Percentiles rank a stretch among this genome's conserved stretches.
phyloP scores from a whole-genome alignment of 1,140 invertebrate species.

The Hyles vespertilio region DNA sequence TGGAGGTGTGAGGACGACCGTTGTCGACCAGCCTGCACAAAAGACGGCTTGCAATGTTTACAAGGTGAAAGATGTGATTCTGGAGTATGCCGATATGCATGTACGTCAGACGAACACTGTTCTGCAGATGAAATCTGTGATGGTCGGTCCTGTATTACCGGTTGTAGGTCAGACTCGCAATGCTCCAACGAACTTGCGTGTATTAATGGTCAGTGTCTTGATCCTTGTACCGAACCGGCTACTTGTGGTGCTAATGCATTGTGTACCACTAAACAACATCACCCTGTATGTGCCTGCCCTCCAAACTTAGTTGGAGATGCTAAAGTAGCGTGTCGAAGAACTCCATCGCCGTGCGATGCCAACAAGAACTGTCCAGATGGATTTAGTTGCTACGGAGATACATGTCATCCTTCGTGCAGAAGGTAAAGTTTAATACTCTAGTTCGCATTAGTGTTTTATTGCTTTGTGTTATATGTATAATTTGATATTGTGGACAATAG shows the following conservation, averaged over 20 bases:
- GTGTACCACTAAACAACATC: conserved; percentile 83
- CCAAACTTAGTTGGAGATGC: conserved; percentile 85
- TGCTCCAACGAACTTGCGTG: conserved; percentile 84
- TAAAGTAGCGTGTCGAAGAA: conserved; percentile 82
- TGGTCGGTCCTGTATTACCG: conserved; percentile 83
- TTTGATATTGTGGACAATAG: not conserved
- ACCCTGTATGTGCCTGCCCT: conserved; percentile 85
- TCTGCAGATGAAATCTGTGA: conserved; percentile 90
- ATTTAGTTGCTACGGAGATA: conserved; percentile 83
- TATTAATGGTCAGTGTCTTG: conserved; percentile 84
- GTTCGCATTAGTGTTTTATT: not conserved
- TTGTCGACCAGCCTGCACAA: conserved; percentile 86
- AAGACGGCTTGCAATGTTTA: conserved; percentile 84
- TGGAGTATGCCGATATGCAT: conserved; percentile 85
- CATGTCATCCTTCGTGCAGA: conserved; percentile 85
- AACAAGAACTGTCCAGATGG: conserved; percentile 81
- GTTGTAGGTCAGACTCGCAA: conserved; percentile 88
- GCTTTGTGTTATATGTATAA: too few relatives aligned
- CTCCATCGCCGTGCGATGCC: conserved; percentile 77
- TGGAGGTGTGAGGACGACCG: conserved; percentile 82
- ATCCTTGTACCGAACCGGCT: conserved; percentile 84
- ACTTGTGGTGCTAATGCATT: conserved; percentile 90
- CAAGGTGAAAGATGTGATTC: conserved; percentile 87
- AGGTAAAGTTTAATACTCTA: conserved; percentile 59
- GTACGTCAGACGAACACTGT: conserved; percentile 85